phyloP scores from a whole-genome alignment of 2,113 vertebrate genomes.

The Sylvia atricapilla region DNA sequence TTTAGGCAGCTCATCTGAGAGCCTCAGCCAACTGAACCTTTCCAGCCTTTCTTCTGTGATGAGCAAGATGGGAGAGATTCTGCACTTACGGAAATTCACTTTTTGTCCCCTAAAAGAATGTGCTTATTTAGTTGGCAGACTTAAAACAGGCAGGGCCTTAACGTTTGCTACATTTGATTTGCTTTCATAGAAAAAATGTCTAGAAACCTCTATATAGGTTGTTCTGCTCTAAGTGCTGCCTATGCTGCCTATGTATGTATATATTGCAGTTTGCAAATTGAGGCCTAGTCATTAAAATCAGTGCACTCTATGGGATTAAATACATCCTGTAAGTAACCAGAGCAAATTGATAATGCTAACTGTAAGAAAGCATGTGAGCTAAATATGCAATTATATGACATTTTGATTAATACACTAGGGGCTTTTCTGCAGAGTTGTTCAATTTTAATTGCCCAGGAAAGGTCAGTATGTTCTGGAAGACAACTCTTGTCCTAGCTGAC shows the following conservation, averaged over 20 bases:
- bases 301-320: neutral
- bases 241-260: neutral
- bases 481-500: neutral
- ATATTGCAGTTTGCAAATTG: neutral
- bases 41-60: neutral
- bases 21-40: neutral
- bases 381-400: neutral
- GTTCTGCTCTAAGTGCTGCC: neutral
- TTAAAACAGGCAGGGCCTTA: neutral
- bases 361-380: neutral
- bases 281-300: neutral
- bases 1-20: neutral
- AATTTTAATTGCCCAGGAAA: neutral
- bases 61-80: neutral
- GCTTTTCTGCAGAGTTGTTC: neutral
- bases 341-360: neutral
- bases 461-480: neutral
- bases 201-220: neutral
- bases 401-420: neutral
- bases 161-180: neutral
- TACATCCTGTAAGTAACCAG: neutral
- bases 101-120: neutral
- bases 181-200: neutral
- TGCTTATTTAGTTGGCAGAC: neutral
- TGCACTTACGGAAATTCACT: neutral